Base-by-base conservation (phyloP, 2,888 invertebrate genomes). In the Melipona beecheii region DNA sequence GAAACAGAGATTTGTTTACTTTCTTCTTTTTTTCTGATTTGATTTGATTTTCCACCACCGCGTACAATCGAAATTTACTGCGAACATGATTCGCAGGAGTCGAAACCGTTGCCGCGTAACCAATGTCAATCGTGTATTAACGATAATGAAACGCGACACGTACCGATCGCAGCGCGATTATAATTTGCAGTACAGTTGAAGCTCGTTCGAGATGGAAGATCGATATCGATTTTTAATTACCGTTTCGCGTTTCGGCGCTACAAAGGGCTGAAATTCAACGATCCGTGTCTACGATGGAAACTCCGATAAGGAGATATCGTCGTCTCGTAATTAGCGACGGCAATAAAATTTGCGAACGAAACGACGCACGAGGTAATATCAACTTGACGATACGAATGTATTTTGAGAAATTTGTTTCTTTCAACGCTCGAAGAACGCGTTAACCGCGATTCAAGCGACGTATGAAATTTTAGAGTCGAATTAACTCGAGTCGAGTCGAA, bases 131-230 rank as follows among this genome's bases (percentile, higher is more conserved):
- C 71, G 62, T 19, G 15, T 50, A 60, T 71, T 68, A 72, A 71
- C 72, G 75, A 60, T 68, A 81, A 81, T 75, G 66, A 75, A 75
- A 60, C 75, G 21, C n/a, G 60, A 19, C 31, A 27, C 27, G 21
- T 27, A 60, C n/a, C 66, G 5, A 6, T 17, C 21, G 1, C 36
- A 27, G 13, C 49, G 75, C 58, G 68, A 81, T 81, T 66, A 68
- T 56, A 72, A 81, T 81, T 73, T 74, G 50, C 69, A 69, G 5
- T 54, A 31, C 17, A 49, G 49, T 15, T 50, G 68, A 56, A 64
- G 24, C 21, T 49, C 54, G 13, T 4, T 31, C n/a, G 56, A 36
- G 50, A 52, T 69, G 54, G 31, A 52, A 54, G 52, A 62, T 31
- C 27, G 58, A 58, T 66, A 49, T 60, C 56, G 52, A 15, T 58